Evolutionary conservation across 2,797 vertebrate genomes (phyloP), one percentile per base, ranked within the genome.

Genomic region (Tachyglossus aculeatus): DNA sequence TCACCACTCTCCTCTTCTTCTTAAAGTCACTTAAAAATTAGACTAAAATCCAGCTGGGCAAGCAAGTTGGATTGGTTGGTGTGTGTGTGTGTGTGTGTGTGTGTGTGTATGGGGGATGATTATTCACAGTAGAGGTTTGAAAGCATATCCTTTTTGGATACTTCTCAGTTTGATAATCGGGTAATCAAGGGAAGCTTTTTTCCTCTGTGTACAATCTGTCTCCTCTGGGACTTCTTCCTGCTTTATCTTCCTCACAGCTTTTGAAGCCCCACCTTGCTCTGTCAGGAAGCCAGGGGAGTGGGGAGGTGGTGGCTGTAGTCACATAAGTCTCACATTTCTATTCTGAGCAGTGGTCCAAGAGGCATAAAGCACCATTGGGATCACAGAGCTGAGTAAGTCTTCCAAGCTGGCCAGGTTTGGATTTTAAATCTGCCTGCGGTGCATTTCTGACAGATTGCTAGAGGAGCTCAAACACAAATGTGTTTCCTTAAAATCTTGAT

Each of bases 1-100:
- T 39, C 78, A 78, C 5, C 48, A 44, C 22, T 52, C 78, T 82
- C 38, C 55, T 68, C 77, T 74, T 74, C 40, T 69, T 78, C 45
- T 65, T 15, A n/a, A 57, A 15, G 4, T 39, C 52, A 71, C 60
- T 40, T 32, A 0, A 9, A 73, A 37, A 25, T 13, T 63, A 74
- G 48, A 67, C 36, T n/a, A 43, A 38, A 68, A 52, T 61, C 5
- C 22, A 1, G 33, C 34, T 18, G 65, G 14, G n/a, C 14, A 34
- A 29, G 19, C 45, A 31, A 65, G 6, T 55, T 34, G 44, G 48
- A 15, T 63, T 2, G 21, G 22, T 52, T 61, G n/a, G n/a, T n/a
- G n/a, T n/a, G n/a, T n/a, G n/a, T n/a, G n/a, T n/a, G n/a, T n/a
- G n/a, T n/a, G n/a, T n/a, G n/a, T n/a, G n/a, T n/a, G n/a, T n/a